Evolutionary conservation across 1,140 invertebrate genomes (phyloP).

Genomic region (Orius laevigatus): DNA sequence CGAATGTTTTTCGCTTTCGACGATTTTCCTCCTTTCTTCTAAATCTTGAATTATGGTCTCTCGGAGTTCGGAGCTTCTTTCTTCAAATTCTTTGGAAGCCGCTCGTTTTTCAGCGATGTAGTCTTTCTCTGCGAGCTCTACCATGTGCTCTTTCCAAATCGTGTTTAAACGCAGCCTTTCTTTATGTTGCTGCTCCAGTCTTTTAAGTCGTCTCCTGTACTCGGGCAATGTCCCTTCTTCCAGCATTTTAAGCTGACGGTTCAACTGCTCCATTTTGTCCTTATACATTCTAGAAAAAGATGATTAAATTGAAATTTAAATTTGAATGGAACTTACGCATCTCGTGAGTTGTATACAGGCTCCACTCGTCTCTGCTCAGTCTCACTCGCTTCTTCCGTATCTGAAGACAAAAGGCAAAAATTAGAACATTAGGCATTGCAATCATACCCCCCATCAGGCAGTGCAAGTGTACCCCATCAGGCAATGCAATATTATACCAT

Average conservation of each 20-base stretch:
- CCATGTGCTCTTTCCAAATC: slow-evolving; percentile 66
- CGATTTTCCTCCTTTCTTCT: slow-evolving; percentile 78
- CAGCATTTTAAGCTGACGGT: slow-evolving; percentile 77
- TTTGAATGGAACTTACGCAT: not conserved
- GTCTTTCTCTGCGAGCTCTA: slow-evolving; percentile 73
- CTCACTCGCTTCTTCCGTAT: slow-evolving; percentile 79
- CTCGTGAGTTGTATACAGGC: not conserved
- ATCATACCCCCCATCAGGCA: too few species aligned
- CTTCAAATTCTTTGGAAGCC: slow-evolving; percentile 82
- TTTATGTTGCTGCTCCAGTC: slow-evolving; percentile 63
- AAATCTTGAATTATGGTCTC: slow-evolving; percentile 81
- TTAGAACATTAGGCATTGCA: too few species aligned
- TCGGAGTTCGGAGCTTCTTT: slow-evolving; percentile 82
- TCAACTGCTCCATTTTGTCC: slow-evolving; percentile 76
- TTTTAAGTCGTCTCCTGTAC: slow-evolving; percentile 62
- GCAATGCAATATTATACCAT: too few species aligned
- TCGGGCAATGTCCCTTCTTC: slow-evolving; percentile 75
- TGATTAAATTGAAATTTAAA: not conserved
- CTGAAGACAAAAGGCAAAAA: slow-evolving; percentile 23
- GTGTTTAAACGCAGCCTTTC: slow-evolving; percentile 66
- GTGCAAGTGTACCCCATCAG: too few species aligned
- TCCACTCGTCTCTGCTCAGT: slow-evolving; percentile 70
- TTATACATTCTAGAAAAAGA: slow-evolving; percentile 65
- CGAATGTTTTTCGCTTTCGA: slow-evolving; percentile 71
- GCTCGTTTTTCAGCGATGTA: slow-evolving; percentile 75